These are phyloP conservation scores for Pristionchus mayeri DNA, from an alignment of 2,888 invertebrate species.

Conservation along the genomic window DNA sequence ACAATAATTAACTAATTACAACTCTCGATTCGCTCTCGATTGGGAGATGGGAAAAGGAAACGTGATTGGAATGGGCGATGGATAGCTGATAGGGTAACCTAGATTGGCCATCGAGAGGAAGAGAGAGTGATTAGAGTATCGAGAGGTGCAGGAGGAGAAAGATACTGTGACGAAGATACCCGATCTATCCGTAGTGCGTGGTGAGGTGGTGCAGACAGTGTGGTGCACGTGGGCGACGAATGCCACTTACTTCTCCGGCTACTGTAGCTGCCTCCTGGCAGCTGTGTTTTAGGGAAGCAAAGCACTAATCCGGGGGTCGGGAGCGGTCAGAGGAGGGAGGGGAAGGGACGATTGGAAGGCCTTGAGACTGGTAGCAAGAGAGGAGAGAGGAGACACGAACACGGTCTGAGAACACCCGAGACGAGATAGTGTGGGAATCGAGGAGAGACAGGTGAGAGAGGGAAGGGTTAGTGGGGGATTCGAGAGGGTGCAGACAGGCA, in stretches of 20 bases:
- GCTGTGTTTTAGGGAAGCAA: not conserved
- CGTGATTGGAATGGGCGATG: not conserved
- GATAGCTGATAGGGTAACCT: conserved; percentile 2
- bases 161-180: not conserved
- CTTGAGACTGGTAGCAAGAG: conserved; percentile 32
- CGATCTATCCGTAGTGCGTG: not conserved
- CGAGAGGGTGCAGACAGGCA: not conserved
- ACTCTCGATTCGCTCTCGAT: not conserved
- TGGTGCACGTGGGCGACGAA: conserved; percentile 23
- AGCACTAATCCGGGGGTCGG: not conserved
- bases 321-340: not conserved
- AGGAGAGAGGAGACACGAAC: not conserved
- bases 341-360: not conserved
- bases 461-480: too few relatives aligned
- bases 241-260: not conserved
- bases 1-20: conserved; percentile 2
- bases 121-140: not conserved
- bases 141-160: not conserved
- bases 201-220: not conserved
- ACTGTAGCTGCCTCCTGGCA: not conserved
- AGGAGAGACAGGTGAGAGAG: not conserved
- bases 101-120: conserved; percentile 13
- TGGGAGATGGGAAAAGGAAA: not conserved
- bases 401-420: conserved; percentile 21
- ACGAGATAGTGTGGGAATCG: not conserved